These are phyloP conservation scores for Pseudococcus longispinus DNA, from an alignment of 2,888 invertebrate genomes.

Conservation along the genomic window DNA sequence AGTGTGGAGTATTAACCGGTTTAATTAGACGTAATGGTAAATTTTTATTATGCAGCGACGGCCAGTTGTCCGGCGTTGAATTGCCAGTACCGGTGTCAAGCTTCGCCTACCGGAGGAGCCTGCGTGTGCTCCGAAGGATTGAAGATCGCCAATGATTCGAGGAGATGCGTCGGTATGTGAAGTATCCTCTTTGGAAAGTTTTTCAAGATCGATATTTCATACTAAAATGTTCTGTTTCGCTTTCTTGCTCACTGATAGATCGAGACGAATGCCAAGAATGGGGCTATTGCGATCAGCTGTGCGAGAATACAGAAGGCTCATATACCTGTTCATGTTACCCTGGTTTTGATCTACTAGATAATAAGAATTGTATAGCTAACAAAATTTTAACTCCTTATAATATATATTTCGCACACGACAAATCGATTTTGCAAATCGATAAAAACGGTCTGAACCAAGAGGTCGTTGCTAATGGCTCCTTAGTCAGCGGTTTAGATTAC, in stretches of 20 bases:
- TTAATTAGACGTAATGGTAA: neutral
- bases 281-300: conserved; percentile 95
- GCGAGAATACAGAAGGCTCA: conserved; percentile 83
- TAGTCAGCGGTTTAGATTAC: conserved; percentile 85
- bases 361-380: conserved; percentile 72
- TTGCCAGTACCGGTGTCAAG: conserved; percentile 90
- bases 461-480: conserved; percentile 78
- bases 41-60: conserved; percentile 68
- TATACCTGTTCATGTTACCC: conserved; percentile 84
- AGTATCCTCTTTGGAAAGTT: neutral
- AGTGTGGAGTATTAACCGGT: neutral
- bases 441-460: conserved; percentile 67
- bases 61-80: conserved; percentile 81
- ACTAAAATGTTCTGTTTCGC: neutral
- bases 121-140: conserved; percentile 90
- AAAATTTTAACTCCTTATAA: conserved; percentile 64
- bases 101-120: conserved; percentile 85
- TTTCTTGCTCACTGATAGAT: conserved; percentile 68
- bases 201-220: no score
- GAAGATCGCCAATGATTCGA: conserved; percentile 80
- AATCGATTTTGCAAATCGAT: conserved; percentile 66
- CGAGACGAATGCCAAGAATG: conserved; percentile 90
- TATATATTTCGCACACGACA: conserved; percentile 63
- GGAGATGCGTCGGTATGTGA: conserved; percentile 76
- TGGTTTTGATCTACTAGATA: conserved; percentile 73